Base-by-base conservation (phyloP, 92 coral and sea anemone genomes). In the Parazoanthus atlanticus region DNA sequence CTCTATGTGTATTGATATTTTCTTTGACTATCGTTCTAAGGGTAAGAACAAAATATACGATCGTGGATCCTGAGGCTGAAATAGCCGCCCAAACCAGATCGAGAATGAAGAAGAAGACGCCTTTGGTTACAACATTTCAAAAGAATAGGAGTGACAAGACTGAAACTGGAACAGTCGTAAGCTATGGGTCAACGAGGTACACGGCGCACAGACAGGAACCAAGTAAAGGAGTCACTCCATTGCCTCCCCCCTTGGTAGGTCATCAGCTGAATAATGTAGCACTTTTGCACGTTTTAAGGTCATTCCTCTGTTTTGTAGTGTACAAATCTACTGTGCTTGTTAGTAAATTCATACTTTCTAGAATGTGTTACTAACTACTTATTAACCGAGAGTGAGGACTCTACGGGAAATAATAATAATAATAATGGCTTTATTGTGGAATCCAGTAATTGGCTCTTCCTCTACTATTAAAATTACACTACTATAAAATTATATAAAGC, bases 211-310 rank as follows among this genome's bases (percentile, higher is more conserved):
- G 74, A 66, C 66, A 81, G 76, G 88, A 81, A 15, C 36, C 26
- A 12, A 52, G 84, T 26, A 94, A 94, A 73, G 90, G 88, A 74
- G 89, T 95, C 34, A 93, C 96, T 31, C 97, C 98, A 4, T 81
- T 96, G 34, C 99, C 99, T 21, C 99, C 99, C 26, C 99, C 99
- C 7, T 78, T 96, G 97, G 99, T 96, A 77, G 84, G 98, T 65
- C 15, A 33, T 2, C 43, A 33, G 26, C 28, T 33, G 43, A 21
- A 75, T 26, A 75, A 30, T 30, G 7, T 11, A 71, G 72, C n/a
- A 29, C 4, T 67, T 67, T n/a, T 26, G 31, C 3, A 52, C 58
- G 19, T 12, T 12, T 52, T 0, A 12, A 52, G 58, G 0, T 15
- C 21, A 52, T 46, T 8, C 12, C 38, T 36, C 38, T 2, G 3